Conservation (phyloP, 2,797 vertebrate species). For the Oryzias sinensis region DNA sequence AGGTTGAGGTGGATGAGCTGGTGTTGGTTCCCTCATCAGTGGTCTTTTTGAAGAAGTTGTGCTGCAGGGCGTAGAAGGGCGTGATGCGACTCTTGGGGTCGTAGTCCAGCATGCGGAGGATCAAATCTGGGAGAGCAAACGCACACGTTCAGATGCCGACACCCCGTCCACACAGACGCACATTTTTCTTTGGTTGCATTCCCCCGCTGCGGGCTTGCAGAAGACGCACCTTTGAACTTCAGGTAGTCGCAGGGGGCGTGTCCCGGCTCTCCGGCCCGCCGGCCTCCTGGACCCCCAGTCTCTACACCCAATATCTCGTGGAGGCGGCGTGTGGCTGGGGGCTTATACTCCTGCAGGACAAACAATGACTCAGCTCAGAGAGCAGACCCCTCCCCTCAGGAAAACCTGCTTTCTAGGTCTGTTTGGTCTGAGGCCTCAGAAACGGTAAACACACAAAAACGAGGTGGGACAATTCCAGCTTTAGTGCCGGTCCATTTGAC, state of each 20-base stretch:
- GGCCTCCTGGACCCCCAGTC: conserved; percentile 90
- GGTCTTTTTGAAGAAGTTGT: conserved; percentile 96
- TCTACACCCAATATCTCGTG: conserved; percentile 94
- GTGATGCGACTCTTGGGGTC: conserved; percentile 95
- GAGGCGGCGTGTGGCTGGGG: conserved; percentile 89
- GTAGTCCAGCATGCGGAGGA: conserved; percentile 95
- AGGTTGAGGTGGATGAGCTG: conserved; percentile 93
- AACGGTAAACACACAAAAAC: too few relatives aligned
- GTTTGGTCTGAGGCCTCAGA: too few relatives aligned
- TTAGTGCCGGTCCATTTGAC: too few relatives aligned
- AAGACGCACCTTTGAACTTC: conserved; percentile 85
- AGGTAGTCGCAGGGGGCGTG: conserved; percentile 94
- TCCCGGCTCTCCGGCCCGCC: conserved; percentile 91
- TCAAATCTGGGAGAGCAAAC: conserved; percentile 79
- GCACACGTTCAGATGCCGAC: background rate
- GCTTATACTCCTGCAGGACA: conserved; percentile 87
- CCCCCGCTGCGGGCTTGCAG: too few relatives aligned
- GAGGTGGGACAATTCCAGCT: too few relatives aligned
- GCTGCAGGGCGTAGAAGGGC: conserved; percentile 94
- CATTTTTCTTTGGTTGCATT: background rate
- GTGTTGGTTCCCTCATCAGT: conserved; percentile 96
- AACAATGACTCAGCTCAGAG: background rate
- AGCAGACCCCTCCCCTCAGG: background rate
- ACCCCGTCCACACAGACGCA: too few relatives aligned
- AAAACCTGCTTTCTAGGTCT: too few relatives aligned